Evolutionary conservation across 1,140 invertebrate genomes (phyloP).

Genomic region (Drosophila gunungcola): DNA sequence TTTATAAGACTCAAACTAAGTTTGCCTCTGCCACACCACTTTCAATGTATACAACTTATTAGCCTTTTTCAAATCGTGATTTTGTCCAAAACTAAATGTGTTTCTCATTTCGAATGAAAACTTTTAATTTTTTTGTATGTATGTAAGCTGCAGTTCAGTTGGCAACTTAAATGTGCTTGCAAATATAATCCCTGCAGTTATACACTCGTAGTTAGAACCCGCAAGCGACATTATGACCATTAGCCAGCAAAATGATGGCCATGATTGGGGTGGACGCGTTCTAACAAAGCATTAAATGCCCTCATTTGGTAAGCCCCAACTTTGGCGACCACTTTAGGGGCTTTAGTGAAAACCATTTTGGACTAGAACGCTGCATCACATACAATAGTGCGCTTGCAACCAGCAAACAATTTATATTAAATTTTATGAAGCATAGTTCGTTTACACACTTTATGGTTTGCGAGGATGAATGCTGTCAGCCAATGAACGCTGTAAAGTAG

Average conservation of each 20-base stretch:
- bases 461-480: no score
- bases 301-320: slow-evolving; percentile 10
- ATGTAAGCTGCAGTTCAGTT: neutral
- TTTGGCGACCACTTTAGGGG: neutral
- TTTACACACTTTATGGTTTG: no score
- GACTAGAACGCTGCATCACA: neutral
- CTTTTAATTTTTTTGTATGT: no score
- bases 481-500: no score
- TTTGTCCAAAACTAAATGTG: no score
- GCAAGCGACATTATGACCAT: neutral
- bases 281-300: slow-evolving; percentile 24
- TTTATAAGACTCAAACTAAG: no score
- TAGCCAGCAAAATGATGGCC: slow-evolving; percentile 21
- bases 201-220: slow-evolving; percentile 13
- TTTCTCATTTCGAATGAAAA: no score
- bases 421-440: no score
- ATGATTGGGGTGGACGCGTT: slow-evolving; percentile 13
- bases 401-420: neutral
- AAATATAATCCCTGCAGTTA: slow-evolving; percentile 36
- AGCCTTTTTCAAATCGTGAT: no score
- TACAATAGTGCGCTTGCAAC: neutral
- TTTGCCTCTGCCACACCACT: no score
- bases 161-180: no score
- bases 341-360: slow-evolving; percentile 4
- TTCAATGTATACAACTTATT: no score